A percentile compares a stretch with the other conserved stretches of the same genome.
Evolutionary conservation across 1,140 invertebrate genomes (phyloP).

Genomic region (Sycophaga agraensis): DNA sequence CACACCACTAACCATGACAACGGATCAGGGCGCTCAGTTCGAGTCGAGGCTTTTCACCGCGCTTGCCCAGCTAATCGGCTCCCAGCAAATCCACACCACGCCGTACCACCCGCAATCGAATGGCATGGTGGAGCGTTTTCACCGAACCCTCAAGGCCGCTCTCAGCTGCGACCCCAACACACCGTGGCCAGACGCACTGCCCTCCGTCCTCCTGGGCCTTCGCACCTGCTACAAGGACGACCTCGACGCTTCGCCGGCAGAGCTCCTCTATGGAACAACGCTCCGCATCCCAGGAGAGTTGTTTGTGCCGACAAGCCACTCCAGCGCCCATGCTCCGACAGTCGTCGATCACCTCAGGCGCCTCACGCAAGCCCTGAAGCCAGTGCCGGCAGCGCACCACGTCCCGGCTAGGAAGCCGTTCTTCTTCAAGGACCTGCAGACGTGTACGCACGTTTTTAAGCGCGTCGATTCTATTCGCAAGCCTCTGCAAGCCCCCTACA

Average conservation of each 20-base stretch:
- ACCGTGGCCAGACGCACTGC: background rate
- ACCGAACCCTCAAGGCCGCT: conserved; percentile 43
- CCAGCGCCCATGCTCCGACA: too few species aligned
- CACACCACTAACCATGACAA: background rate
- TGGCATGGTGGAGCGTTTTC: conserved; percentile 44
- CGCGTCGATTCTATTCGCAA: too few species aligned
- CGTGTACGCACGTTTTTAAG: too few species aligned
- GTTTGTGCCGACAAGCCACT: background rate
- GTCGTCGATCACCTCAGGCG: too few species aligned
- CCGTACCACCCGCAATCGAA: conserved; percentile 45
- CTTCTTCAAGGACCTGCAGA: too few species aligned
- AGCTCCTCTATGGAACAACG: conserved; percentile 19
- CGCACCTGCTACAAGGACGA: background rate
- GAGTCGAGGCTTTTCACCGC: conserved; percentile 4
- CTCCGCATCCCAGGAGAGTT: background rate
- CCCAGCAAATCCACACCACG: conserved; percentile 35
- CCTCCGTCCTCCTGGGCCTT: background rate
- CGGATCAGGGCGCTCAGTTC: conserved; percentile 11
- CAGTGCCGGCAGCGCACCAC: too few species aligned
- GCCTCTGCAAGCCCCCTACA: too few species aligned
- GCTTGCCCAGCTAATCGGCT: background rate
- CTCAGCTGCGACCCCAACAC: conserved; percentile 11
- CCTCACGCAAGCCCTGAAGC: too few species aligned
- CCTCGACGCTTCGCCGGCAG: too few species aligned
- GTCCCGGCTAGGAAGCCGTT: too few species aligned